A percentile compares a stretch with the other conserved stretches of the same genome.
phyloP scores from a whole-genome alignment of 2,888 invertebrate genomes.

The Andrena fulva region DNA sequence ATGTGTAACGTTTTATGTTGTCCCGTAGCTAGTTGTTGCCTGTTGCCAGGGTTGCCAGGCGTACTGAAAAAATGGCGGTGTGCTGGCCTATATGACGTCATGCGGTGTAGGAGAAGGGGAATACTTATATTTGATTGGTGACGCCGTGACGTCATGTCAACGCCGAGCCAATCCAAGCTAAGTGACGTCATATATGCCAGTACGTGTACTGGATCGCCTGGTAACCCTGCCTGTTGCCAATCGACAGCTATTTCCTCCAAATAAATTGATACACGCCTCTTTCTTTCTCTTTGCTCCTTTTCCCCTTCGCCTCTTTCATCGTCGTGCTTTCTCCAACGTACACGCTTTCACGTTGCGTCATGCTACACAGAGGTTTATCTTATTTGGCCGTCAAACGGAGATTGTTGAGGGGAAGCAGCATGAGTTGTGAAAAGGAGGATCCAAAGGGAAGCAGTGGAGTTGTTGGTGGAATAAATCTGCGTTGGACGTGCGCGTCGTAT shows the following conservation, averaged over 20 bases:
- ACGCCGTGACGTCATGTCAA: no score
- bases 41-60: no score
- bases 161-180: no score
- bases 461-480: slow-evolving; percentile 70
- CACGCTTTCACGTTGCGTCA: background rate
- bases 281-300: background rate
- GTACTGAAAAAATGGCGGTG: no score
- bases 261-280: slow-evolving; percentile 48
- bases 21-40: slow-evolving; percentile 21
- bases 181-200: no score
- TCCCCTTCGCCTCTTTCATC: background rate
- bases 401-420: background rate
- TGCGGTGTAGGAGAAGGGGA: no score
- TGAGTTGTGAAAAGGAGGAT: slow-evolving; percentile 68
- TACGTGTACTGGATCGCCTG: no score
- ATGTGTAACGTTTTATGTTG: background rate
- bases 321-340: background rate
- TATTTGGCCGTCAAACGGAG: slow-evolving; percentile 3
- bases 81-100: no score
- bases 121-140: no score
- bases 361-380: background rate
- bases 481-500: slow-evolving; percentile 1
- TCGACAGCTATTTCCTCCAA: slow-evolving; percentile 47
- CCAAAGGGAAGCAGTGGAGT: slow-evolving; percentile 75
- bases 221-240: slow-evolving; percentile 40